Base-by-base conservation (phyloP, 2,113 vertebrate species). In the Camelus dromedarius region DNA sequence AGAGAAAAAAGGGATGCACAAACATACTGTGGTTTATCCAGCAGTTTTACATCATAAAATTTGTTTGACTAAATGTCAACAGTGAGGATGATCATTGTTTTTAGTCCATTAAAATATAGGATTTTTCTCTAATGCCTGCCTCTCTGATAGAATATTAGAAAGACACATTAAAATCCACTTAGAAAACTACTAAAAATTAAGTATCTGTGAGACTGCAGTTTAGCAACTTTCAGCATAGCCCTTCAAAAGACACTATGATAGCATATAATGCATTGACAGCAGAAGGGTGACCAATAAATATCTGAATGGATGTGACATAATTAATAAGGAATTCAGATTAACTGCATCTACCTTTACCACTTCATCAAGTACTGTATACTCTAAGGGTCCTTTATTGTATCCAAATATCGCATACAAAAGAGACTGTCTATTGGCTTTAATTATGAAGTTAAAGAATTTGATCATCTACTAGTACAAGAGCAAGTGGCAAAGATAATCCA, bases 111-210 rank as follows among this genome's bases (percentile, higher is more conserved):
- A 48, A 94, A 89, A 96, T 35, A 64, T 0, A 84, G 24, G 26
- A 15, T 11, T 86, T 93, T 89, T 52, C 62, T 77, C 8, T 52
- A 64, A 32, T 73, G 28, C 38, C 12, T 95, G n/a, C 88, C 24
- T 86, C 50, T 89, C 70, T 83, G 38, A 64, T 16, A 64, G 24
- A 56, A 26, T 66, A n/a, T 72, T 85, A 58, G 48, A 89, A 93
- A 94, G 22, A 15, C 42, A 67, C 42, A 73, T 48, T 77, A 92
- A 82, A 89, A 86, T 69, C 35, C 32, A 72, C 8, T 82, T 69
- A 95, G 46, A 72, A 83, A 95, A 95, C 22, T 48, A 15, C 15
- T 73, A 87, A 79, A 93, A 90, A 54, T 54, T 60, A 86, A 83
- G 64, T 38, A 67, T 75, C 42, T 84, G 38, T 62, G 72, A 20